phyloP scores from a whole-genome alignment of 1,140 invertebrate species.

The Coelopa frigida region DNA sequence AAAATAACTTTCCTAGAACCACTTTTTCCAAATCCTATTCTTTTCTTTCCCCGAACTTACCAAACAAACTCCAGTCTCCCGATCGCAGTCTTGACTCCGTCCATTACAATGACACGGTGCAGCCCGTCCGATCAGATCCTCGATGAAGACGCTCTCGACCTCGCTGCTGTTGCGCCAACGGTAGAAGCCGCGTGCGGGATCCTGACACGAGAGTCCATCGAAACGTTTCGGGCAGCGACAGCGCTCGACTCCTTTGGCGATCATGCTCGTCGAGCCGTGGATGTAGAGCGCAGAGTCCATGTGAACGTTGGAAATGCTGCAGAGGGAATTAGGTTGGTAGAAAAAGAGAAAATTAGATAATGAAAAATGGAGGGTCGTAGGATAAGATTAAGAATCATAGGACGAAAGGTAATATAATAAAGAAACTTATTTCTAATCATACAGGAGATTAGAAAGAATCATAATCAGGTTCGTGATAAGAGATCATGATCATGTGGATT shows the following conservation, averaged over 20 bases:
- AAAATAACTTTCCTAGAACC: no score
- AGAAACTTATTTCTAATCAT: no score
- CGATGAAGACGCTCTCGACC: constrained; percentile 35
- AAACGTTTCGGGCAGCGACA: constrained; percentile 79
- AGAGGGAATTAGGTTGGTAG: constrained; percentile 5
- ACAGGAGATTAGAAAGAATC: no score
- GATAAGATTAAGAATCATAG: no score
- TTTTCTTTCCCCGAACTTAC: constrained; percentile 52
- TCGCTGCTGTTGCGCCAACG: constrained; percentile 55
- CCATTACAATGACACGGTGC: constrained; percentile 76
- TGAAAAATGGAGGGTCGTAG: no score
- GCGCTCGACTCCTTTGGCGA: constrained; percentile 76
- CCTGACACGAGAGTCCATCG: constrained; percentile 75
- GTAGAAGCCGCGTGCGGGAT: constrained; percentile 80
- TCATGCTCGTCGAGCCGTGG: constrained; percentile 52
- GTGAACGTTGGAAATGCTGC: constrained; percentile 53
- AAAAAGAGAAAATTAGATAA: background rate
- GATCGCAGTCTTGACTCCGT: constrained; percentile 70
- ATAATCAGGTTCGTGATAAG: no score
- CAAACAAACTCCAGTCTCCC: constrained; percentile 76
- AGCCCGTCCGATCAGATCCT: constrained; percentile 67
- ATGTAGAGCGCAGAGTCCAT: constrained; percentile 73
- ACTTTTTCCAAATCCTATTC: no score
- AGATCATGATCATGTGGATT: no score
- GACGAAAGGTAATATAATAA: constrained; percentile 22